Evolutionary conservation across 1,140 invertebrate species (phyloP).

Genomic region (Drosophila tristis): DNA sequence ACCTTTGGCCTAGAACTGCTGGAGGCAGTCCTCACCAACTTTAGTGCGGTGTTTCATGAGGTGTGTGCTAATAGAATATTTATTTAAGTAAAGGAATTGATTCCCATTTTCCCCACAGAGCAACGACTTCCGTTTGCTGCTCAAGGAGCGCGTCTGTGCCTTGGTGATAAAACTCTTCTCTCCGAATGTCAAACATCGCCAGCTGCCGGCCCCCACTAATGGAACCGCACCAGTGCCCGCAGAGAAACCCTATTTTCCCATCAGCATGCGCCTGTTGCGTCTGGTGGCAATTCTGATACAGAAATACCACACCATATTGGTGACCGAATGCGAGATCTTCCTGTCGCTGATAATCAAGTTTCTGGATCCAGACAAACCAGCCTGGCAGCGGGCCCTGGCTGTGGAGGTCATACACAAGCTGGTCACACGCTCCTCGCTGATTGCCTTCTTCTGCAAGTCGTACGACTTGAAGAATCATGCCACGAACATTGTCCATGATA

Average conservation of each 20-base stretch:
- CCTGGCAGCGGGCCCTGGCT: conserved; percentile 97
- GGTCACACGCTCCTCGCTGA: conserved; percentile 92
- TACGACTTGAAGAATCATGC: conserved; percentile 97
- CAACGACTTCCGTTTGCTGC: conserved; percentile 95
- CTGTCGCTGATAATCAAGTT: conserved; percentile 98
- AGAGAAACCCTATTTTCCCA: conserved; percentile 98
- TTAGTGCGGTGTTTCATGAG: conserved; percentile 96
- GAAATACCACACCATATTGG: conserved; percentile 96
- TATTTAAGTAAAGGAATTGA: background rate
- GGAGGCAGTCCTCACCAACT: conserved; percentile 96
- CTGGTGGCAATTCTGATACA: conserved; percentile 97
- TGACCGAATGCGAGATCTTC: conserved; percentile 99
- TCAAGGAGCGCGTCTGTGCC: conserved; percentile 98
- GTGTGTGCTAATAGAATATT: conserved; percentile 84
- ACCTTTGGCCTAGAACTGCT: conserved; percentile 98
- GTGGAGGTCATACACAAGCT: conserved; percentile 98
- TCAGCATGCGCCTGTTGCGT: conserved; percentile 96
- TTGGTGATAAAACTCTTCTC: conserved; percentile 99
- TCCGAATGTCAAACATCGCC: conserved; percentile 96
- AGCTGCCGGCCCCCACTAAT: conserved; percentile 84
- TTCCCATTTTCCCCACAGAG: conserved; percentile 85
- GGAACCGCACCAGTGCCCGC: conserved; percentile 86
- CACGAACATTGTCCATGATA: conserved; percentile 97
- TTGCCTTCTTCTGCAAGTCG: conserved; percentile 96
- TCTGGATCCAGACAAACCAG: conserved; percentile 97